Evolutionary conservation across 1,140 invertebrate species (phyloP).

Genomic region (Diachasma alloeum): DNA sequence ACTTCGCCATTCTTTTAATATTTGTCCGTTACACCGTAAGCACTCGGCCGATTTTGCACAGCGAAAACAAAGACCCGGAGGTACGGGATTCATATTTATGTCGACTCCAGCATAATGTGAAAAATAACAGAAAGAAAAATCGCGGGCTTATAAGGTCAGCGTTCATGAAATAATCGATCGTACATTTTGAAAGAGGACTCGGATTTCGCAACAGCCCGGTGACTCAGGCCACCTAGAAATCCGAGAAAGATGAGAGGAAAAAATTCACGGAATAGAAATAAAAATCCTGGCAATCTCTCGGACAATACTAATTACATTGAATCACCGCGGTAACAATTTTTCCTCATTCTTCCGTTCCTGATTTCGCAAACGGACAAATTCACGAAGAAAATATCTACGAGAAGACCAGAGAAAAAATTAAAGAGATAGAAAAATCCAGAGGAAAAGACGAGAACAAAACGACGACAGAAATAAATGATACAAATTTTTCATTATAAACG

Average conservation of each 20-base stretch:
- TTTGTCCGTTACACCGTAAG: slow-evolving; percentile 9
- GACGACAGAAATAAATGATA: too few species aligned
- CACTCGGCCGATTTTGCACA: slow-evolving; percentile 6
- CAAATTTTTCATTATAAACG: too few species aligned
- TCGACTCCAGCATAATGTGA: neutral
- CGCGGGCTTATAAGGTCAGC: neutral
- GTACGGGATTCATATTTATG: neutral
- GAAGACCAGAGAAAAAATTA: too few species aligned
- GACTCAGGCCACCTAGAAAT: neutral
- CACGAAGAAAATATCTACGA: neutral
- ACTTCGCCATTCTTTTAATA: neutral
- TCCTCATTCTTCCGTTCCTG: neutral
- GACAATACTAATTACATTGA: neutral
- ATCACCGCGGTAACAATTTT: neutral
- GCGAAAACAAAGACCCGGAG: slow-evolving; percentile 18
- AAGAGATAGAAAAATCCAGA: too few species aligned
- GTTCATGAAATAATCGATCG: neutral
- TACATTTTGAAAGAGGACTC: neutral
- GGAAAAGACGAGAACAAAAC: too few species aligned
- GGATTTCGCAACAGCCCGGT: neutral
- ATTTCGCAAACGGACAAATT: neutral
- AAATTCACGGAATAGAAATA: neutral
- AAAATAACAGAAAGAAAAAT: neutral
- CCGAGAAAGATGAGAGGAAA: neutral
- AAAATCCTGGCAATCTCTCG: neutral